These are phyloP conservation scores for Eupithecia exiguata DNA, from an alignment of 2,888 invertebrate species.

Conservation along the genomic window DNA sequence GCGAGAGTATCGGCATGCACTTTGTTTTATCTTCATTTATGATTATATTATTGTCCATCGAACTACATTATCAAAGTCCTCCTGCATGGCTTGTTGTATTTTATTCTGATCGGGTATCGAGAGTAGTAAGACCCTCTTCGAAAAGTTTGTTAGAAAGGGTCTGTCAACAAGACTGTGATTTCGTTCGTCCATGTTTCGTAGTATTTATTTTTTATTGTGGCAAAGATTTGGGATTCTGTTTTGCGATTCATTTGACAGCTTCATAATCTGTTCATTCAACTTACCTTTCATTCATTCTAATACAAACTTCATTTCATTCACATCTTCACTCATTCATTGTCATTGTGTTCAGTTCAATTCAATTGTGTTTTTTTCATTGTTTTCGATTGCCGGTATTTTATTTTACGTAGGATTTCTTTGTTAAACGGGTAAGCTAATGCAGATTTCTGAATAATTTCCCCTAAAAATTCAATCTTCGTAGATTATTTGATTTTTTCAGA, in stretches of 20 bases:
- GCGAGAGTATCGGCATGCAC: background rate
- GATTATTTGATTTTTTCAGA: background rate
- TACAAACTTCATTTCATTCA: background rate
- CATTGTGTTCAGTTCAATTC: background rate
- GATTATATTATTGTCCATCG: no score
- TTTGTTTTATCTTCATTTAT: no score
- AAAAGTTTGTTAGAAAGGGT: no score
- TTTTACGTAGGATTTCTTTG: slow-evolving; percentile 1
- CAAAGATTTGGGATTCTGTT: background rate
- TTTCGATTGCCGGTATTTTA: background rate
- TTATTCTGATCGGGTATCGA: no score
- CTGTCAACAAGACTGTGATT: background rate
- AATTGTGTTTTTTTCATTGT: slow-evolving; percentile 4
- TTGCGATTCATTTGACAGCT: no score
- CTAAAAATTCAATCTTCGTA: background rate
- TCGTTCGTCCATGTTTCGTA: background rate
- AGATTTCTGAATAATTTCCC: background rate
- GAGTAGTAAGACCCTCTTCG: no score
- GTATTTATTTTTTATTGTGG: background rate
- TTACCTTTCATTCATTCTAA: no score
- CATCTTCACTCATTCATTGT: background rate
- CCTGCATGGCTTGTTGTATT: no score
- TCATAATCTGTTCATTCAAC: no score
- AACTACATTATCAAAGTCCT: no score
- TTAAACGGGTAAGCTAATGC: background rate